phyloP scores from a whole-genome alignment of 2,888 invertebrate genomes.

The Drosophila austrosaltans region DNA sequence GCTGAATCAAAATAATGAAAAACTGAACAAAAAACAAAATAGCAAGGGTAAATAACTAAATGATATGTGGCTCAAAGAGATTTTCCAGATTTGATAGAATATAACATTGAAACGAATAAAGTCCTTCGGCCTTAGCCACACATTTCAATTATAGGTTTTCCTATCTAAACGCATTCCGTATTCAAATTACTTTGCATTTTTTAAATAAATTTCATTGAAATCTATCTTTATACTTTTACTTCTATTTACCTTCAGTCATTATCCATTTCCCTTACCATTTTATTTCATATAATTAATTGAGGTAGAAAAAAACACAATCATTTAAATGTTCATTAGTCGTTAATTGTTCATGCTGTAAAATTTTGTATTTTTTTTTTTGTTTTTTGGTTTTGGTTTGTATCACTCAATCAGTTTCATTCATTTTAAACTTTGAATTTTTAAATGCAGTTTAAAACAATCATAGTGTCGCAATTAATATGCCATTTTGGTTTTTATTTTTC shows the following conservation, averaged over 20 bases:
- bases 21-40: background rate
- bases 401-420: constrained; percentile 1
- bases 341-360: background rate
- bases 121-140: no score
- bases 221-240: no score
- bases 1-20: constrained; percentile 28
- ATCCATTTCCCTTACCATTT: background rate
- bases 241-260: background rate
- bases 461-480: constrained; percentile 66
- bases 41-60: background rate
- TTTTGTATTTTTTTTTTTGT: no score
- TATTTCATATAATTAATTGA: no score
- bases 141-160: no score
- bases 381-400: background rate
- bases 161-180: no score
- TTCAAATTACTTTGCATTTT: no score
- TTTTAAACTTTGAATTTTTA: background rate
- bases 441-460: constrained; percentile 45
- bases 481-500: constrained; percentile 50
- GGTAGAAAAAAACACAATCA: background rate
- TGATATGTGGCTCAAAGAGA: background rate
- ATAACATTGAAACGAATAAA: background rate
- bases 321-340: background rate
- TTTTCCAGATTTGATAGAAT: background rate
- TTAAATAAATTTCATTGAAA: no score